Percentiles rank a stretch among this genome's conserved stretches.
phyloP scores from a whole-genome alignment of 2,888 invertebrate genomes.

The Periphyllus acericola region DNA sequence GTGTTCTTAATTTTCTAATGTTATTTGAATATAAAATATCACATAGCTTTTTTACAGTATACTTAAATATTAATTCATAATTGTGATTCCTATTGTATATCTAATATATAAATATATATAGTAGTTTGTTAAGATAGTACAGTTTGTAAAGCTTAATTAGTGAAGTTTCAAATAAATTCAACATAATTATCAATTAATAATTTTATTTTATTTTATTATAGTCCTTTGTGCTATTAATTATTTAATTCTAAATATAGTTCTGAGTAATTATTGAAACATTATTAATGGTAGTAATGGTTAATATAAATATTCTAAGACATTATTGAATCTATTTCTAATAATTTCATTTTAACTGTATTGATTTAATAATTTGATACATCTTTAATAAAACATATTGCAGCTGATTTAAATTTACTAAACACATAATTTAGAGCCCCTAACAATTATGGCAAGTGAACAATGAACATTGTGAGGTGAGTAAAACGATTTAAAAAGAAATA shows the following conservation, averaged over 20 bases:
- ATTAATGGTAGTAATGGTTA: background rate
- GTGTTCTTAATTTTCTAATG: conserved; percentile 20
- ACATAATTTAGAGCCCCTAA: no score
- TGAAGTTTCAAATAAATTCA: conserved; percentile 28
- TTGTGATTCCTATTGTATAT: conserved; percentile 46
- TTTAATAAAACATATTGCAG: no score
- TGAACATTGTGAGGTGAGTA: no score
- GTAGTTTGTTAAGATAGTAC: conserved; percentile 10
- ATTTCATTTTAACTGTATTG: no score
- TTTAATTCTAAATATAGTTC: background rate
- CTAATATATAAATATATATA: conserved; percentile 16
- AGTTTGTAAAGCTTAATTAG: background rate
- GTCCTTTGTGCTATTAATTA: background rate
- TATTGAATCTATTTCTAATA: no score
- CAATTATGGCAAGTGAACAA: no score
- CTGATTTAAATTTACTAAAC: no score
- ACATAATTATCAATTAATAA: background rate
- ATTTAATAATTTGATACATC: no score
- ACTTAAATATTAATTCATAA: conserved; percentile 47
- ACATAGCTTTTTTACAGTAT: conserved; percentile 47
- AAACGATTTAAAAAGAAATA: no score
- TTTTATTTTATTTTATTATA: background rate
- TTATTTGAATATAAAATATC: conserved; percentile 37
- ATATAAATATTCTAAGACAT: background rate
- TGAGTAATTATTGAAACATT: background rate